Percentiles rank a stretch among this genome's conserved stretches.
Conservation (phyloP, 2,113 vertebrate genomes). For the Antigone vipio region DNA sequence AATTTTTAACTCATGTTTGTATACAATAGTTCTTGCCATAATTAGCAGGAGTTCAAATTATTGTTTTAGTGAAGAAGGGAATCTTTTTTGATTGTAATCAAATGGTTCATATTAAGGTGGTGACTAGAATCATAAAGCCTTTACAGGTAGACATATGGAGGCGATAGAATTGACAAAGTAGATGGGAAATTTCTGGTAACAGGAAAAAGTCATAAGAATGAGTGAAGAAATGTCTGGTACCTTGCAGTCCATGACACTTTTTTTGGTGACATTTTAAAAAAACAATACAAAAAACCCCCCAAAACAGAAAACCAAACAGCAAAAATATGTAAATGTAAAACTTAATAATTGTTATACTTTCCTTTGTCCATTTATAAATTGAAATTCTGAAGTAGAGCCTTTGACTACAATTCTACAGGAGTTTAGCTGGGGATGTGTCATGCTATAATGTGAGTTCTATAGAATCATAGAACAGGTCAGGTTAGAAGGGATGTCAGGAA, state of each 20-base stretch:
- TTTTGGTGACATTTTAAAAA: background rate
- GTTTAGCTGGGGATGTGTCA: background rate
- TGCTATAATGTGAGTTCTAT: background rate
- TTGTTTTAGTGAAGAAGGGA: background rate
- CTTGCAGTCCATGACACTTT: background rate
- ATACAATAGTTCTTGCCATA: background rate
- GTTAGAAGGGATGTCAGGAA: background rate
- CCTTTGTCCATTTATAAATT: background rate
- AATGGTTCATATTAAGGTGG: background rate
- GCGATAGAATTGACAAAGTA: background rate
- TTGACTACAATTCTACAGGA: background rate
- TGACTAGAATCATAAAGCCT: background rate
- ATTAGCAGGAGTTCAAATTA: background rate
- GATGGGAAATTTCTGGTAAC: background rate
- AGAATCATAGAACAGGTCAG: background rate
- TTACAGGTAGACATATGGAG: background rate
- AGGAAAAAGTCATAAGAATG: background rate
- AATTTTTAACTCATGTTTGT: background rate
- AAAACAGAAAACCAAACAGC: background rate
- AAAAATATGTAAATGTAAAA: background rate
- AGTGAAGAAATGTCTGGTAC: background rate
- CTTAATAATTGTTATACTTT: background rate
- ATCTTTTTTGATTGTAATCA: background rate
- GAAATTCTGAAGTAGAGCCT: background rate
- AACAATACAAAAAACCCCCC: no score